phyloP scores from a whole-genome alignment of 2,113 vertebrate genomes.

The Pavo muticus region DNA sequence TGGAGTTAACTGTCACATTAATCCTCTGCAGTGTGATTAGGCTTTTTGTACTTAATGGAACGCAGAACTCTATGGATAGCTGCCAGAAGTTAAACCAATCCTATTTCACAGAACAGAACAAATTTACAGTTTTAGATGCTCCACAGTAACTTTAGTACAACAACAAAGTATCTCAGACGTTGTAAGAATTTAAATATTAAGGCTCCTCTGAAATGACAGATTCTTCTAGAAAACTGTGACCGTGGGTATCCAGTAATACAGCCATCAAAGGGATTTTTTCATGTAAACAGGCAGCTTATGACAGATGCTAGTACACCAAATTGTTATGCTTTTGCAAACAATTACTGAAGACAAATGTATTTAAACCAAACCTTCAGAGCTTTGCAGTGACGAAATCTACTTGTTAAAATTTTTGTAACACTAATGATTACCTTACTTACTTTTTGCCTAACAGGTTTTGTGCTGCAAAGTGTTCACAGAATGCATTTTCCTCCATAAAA shows the following conservation, averaged over 20 bases:
- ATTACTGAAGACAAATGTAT: not conserved
- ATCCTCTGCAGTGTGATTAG: not conserved
- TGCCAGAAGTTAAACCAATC: not conserved
- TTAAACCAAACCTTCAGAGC: not conserved
- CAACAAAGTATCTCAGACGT: not conserved
- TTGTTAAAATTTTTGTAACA: not conserved
- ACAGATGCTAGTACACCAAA: not conserved
- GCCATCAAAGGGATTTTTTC: not conserved
- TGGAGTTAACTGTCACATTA: not conserved
- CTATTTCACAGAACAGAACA: not conserved
- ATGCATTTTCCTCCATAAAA: not conserved
- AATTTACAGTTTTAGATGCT: not conserved
- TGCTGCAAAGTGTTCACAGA: not conserved
- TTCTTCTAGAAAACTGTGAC: not conserved
- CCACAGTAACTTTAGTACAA: not conserved
- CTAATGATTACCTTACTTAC: fast-evolving
- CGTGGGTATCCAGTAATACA: not conserved
- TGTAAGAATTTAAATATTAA: not conserved
- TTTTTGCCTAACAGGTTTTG: not conserved
- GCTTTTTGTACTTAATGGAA: not conserved
- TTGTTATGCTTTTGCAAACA: not conserved
- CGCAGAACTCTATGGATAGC: not conserved
- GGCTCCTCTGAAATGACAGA: not conserved
- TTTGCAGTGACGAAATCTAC: not conserved
- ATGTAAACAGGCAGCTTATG: not conserved